Base-by-base conservation (phyloP, 2,888 invertebrate species). In the Actias luna region DNA sequence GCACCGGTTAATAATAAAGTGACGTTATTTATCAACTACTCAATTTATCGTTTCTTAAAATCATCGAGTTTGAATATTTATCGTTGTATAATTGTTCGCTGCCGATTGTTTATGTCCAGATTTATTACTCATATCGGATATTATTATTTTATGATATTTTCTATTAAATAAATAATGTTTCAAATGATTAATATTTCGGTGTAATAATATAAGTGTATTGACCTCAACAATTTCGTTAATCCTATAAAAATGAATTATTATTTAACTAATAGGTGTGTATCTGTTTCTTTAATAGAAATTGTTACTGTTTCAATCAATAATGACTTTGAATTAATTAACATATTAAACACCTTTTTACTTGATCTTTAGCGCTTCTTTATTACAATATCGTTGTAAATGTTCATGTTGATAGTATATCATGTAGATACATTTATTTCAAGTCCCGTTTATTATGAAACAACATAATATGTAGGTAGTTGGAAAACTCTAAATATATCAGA, bases 31-130 rank as follows among this genome's bases (percentile, higher is more conserved):
- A 69, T 72, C 74, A 70, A 73, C 68, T 79, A 82, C 76, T 84
- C 82, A 81, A 85, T 85, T 82, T 83, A 84, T 78, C 76, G 72
- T 73, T 71, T 73, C 74, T 77, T 69, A 78, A 80, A 82, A 81
- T 79, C 75, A 76, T 80, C 71, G 71, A 74, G 72, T 79, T 82
- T 79, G 77, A 82, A 82, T 83, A 84, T 84, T 82, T 76, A 80
- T 81, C 72, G 76, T 63, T 64, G 64, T 71, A 69, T 82, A 84
- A 86, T 85, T 83, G 81, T 84, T 83, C 80, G 68, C 74, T 72
- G 70, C 70, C 74, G 73, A 74, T 75, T 76, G 72, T 74, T 72
- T 69, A 69, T 66, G 68, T 69, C 60, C 61, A 65, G 65, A 71
- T 72, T 71, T 72, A 69, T 73, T 67, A 66, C 42, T 67, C 63